These are phyloP conservation scores for Pollenia angustigena DNA, from an alignment of 2,888 invertebrate genomes.

Conservation along the genomic window DNA sequence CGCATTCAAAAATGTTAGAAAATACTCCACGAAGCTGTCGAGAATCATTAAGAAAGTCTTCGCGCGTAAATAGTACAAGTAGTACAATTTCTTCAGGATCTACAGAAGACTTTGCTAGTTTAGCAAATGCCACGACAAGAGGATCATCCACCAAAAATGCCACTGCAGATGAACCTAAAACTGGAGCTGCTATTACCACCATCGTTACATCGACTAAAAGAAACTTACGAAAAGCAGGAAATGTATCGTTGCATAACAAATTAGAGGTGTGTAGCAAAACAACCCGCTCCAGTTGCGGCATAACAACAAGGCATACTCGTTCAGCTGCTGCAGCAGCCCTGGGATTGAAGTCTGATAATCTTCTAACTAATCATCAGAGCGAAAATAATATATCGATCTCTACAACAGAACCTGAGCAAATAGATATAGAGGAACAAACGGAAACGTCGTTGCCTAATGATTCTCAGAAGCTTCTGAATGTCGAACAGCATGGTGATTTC, in stretches of 20 bases:
- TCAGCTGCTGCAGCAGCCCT: slow-evolving; percentile 59
- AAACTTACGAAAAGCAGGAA: slow-evolving; percentile 60
- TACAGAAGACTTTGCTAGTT: slow-evolving; percentile 78
- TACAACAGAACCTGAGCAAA: slow-evolving; percentile 71
- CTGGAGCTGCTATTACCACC: slow-evolving; percentile 81
- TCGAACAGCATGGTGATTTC: slow-evolving; percentile 32
- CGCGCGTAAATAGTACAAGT: slow-evolving; percentile 83
- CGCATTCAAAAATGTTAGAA: slow-evolving; percentile 56
- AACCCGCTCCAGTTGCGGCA: slow-evolving; percentile 30
- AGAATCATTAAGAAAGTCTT: slow-evolving; percentile 81
- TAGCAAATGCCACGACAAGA: slow-evolving; percentile 49
- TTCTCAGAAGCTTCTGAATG: not conserved
- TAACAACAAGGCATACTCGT: slow-evolving; percentile 67
- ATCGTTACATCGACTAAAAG: slow-evolving; percentile 34
- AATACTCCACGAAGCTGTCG: slow-evolving; percentile 62
- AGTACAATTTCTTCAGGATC: slow-evolving; percentile 83
- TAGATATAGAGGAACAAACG: slow-evolving; percentile 46
- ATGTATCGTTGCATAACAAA: slow-evolving; percentile 7
- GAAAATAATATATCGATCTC: slow-evolving; percentile 69
- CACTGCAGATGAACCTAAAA: slow-evolving; percentile 72
- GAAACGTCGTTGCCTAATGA: not conserved
- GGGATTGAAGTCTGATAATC: slow-evolving; percentile 50
- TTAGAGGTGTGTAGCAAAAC: not conserved
- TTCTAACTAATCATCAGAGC: slow-evolving; percentile 10
- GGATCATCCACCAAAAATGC: slow-evolving; percentile 40